Conservation (phyloP, 2,797 vertebrate genomes). For the Sebastes variabilis region DNA sequence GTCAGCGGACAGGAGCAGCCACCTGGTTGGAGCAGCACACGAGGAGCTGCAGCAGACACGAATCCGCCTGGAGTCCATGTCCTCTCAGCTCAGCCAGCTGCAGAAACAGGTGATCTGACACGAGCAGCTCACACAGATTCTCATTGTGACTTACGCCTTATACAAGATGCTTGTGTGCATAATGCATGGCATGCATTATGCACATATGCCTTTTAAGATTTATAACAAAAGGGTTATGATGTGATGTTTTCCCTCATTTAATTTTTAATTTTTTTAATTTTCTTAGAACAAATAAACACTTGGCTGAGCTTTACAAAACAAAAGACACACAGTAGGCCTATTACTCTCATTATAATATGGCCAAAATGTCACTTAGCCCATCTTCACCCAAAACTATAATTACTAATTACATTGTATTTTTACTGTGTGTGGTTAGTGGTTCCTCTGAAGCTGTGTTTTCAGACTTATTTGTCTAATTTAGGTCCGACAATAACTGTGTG, state of each 20-base stretch:
- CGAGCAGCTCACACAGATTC: not conserved
- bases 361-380: not conserved
- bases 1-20: conserved; percentile 93
- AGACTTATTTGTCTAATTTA: not conserved
- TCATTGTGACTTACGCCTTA: not conserved
- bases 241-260: not conserved
- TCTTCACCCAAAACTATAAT: not conserved
- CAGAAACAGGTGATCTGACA: conserved; percentile 91
- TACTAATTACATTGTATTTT: not conserved
- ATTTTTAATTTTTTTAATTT: no score
- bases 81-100: conserved; percentile 92
- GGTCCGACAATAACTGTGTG: not conserved
- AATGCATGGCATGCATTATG: not conserved
- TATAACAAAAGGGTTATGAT: not conserved
- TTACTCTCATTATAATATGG: not conserved
- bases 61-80: conserved; percentile 89
- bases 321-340: no score
- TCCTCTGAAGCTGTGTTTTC: not conserved
- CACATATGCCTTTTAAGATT: not conserved
- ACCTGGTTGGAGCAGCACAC: conserved; percentile 90
- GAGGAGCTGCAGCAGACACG: conserved; percentile 95
- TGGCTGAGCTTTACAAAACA: no score
- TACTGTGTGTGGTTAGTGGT: not conserved
- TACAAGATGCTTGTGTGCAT: not conserved
- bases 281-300: no score